A percentile compares a stretch with the other conserved stretches of the same genome.
Conservation (phyloP, 2,888 invertebrate species). For the Megamerina dolium region DNA sequence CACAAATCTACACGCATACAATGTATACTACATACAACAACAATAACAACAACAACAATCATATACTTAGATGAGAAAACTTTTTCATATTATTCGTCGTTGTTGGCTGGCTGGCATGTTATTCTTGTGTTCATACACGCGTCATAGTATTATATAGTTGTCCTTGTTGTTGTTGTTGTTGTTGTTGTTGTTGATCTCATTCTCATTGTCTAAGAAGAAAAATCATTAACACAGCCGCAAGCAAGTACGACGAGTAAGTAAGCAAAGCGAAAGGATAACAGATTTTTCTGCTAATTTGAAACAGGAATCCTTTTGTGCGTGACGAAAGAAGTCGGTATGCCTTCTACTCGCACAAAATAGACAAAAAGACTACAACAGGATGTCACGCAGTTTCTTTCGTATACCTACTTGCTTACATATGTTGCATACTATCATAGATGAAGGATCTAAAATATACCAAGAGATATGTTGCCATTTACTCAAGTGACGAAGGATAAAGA, state of each 20-base stretch:
- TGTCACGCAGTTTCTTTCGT: slow-evolving; percentile 8
- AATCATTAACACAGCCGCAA: slow-evolving; percentile 44
- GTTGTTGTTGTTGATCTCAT: too few species aligned
- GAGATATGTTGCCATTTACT: slow-evolving; percentile 21
- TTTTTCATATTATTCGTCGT: background rate
- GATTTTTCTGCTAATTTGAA: slow-evolving; percentile 43
- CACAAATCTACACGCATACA: background rate
- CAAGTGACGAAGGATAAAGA: slow-evolving; percentile 40
- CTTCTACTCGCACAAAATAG: background rate
- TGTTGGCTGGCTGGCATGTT: background rate
- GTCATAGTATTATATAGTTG: too few species aligned
- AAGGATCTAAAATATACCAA: too few species aligned
- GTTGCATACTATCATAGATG: background rate
- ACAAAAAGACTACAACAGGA: slow-evolving; percentile 1
- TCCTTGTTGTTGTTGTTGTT: too few species aligned
- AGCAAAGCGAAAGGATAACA: slow-evolving; percentile 37
- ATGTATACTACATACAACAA: too few species aligned
- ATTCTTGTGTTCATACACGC: slow-evolving; percentile 1
- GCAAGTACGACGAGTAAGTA: slow-evolving; percentile 34
- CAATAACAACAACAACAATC: too few species aligned
- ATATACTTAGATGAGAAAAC: background rate
- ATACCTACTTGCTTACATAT: slow-evolving; percentile 1
- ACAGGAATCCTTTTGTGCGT: slow-evolving; percentile 43
- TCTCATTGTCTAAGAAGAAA: slow-evolving; percentile 20
- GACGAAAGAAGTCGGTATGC: slow-evolving; percentile 25